A percentile compares a stretch with the other conserved stretches of the same genome.
These are phyloP conservation scores for Drosophila ezoana DNA, from an alignment of 2,888 invertebrate species.

Conservation along the genomic window DNA sequence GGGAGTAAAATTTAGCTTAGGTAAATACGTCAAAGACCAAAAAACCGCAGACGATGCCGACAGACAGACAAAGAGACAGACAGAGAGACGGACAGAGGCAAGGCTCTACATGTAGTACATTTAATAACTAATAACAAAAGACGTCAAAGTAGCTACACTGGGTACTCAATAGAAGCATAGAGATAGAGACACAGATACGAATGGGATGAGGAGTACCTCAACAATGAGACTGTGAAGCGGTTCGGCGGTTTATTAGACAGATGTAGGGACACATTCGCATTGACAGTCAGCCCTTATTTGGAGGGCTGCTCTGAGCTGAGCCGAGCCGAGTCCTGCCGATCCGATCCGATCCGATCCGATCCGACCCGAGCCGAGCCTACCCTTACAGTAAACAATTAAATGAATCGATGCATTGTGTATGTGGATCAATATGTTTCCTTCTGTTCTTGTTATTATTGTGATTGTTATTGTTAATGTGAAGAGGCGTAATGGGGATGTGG, in stretches of 20 bases:
- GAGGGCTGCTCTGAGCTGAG: conserved; percentile 42
- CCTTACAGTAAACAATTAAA: conserved; percentile 61
- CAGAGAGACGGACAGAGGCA: conserved; percentile 20
- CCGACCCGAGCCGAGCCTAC: conserved; percentile 37
- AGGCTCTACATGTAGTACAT: conserved; percentile 26
- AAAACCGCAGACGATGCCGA: conserved; percentile 64
- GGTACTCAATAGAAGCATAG: conserved; percentile 29
- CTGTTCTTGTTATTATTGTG: conserved; percentile 17
- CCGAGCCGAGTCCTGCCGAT: conserved; percentile 7
- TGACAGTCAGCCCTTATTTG: conserved; percentile 64
- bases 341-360: conserved; percentile 37
- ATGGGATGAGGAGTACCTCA: conserved; percentile 5
- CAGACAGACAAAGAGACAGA: conserved; percentile 21
- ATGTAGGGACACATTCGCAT: conserved; percentile 34
- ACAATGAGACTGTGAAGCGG: conserved; percentile 12
- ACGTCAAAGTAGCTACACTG: conserved; percentile 78
- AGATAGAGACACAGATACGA: conserved; percentile 25
- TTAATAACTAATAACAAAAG: conserved; percentile 65
- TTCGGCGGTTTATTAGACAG: conserved; percentile 40
- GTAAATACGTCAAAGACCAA: conserved; percentile 53
- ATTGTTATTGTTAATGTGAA: conserved; percentile 16
- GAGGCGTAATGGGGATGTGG: conserved; percentile 26
- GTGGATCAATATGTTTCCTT: conserved; percentile 42
- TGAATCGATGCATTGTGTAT: conserved; percentile 64
- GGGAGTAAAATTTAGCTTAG: conserved; percentile 54